These are phyloP conservation scores for Pseudorectes ferrugineus DNA, from an alignment of 2,113 vertebrate genomes.

Conservation along the genomic window DNA sequence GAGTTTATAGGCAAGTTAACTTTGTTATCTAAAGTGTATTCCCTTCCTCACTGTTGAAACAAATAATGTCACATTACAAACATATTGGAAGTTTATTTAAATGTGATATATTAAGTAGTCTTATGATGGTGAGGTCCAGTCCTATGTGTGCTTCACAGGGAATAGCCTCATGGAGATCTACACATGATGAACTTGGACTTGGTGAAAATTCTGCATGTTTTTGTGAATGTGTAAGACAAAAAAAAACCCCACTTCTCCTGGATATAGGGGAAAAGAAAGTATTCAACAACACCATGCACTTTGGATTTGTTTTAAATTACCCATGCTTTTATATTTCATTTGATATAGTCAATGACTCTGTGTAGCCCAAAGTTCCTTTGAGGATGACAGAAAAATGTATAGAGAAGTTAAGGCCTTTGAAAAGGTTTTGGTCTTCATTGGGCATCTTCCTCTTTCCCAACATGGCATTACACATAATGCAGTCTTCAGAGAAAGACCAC, in stretches of 20 bases:
- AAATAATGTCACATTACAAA: not conserved
- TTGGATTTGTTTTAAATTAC: not conserved
- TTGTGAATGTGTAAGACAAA: not conserved
- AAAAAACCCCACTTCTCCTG: not conserved
- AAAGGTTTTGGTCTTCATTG: not conserved
- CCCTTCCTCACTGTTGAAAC: not conserved
- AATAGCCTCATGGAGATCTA: not conserved
- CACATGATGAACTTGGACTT: not conserved
- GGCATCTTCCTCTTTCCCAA: not conserved
- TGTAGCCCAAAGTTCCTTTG: not conserved
- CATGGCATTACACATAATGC: not conserved
- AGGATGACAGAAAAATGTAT: not conserved
- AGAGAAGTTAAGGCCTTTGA: not conserved
- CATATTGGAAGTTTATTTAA: not conserved
- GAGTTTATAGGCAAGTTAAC: not conserved
- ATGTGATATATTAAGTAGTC: not conserved
- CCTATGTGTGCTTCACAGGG: not conserved
- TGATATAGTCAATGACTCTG: not conserved
- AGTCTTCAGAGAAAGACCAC: not conserved
- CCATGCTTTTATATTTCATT: not conserved
- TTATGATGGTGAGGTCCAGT: not conserved
- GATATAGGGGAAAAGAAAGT: not conserved
- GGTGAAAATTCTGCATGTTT: not conserved
- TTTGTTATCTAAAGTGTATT: not conserved
- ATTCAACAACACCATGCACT: not conserved